Evolutionary conservation across 2,113 vertebrate genomes (phyloP).

Genomic region (Lophura nycthemera): DNA sequence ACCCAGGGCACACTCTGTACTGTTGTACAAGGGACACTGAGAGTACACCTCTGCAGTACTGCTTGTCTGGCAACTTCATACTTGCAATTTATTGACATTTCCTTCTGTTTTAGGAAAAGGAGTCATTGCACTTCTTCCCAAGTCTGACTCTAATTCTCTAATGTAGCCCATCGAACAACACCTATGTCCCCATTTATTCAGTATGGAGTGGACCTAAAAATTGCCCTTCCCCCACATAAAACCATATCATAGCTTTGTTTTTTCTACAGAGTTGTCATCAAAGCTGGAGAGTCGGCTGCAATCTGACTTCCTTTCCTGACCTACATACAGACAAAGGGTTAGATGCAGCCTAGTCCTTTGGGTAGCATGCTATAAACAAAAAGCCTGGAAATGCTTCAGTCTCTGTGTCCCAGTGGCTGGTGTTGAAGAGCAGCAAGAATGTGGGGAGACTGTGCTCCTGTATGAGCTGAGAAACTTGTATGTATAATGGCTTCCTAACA

Average conservation of each 20-base stretch:
- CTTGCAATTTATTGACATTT: background rate
- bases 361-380: background rate
- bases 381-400: background rate
- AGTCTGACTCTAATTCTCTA: background rate
- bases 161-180: background rate
- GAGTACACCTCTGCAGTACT: background rate
- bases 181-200: background rate
- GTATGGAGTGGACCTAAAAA: background rate
- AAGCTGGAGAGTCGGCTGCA: background rate
- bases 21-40: background rate
- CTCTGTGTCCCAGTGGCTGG: background rate
- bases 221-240: accelerated
- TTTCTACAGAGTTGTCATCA: background rate
- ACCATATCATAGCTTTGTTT: background rate
- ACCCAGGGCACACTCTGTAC: accelerated
- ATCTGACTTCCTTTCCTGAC: background rate
- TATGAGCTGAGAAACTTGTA: background rate
- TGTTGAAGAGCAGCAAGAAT: background rate
- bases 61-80: background rate
- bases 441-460: background rate
- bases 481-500: background rate
- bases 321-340: background rate
- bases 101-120: background rate
- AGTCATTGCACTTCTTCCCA: accelerated
- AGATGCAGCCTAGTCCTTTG: background rate